These are phyloP conservation scores for Caradrina kadenii DNA, from an alignment of 2,888 invertebrate species.

Conservation along the genomic window DNA sequence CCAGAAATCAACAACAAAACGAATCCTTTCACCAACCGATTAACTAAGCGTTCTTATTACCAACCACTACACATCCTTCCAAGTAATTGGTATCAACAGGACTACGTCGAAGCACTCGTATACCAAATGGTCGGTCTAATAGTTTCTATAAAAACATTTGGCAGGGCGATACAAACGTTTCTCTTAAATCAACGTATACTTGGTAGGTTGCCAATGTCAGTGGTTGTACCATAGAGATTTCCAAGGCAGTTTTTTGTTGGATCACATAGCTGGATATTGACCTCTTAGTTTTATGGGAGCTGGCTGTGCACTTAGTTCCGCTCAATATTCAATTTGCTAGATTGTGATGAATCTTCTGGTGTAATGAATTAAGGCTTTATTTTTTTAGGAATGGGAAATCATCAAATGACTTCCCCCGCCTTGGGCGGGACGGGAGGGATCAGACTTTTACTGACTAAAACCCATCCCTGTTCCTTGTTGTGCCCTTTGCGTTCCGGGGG, in stretches of 20 bases:
- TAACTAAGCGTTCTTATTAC: constrained; percentile 6
- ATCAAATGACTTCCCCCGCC: too few relatives aligned
- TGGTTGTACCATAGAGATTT: constrained; percentile 31
- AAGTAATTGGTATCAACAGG: constrained; percentile 33
- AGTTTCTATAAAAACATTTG: constrained; percentile 61
- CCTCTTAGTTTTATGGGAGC: constrained; percentile 2
- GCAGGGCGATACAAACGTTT: constrained; percentile 41
- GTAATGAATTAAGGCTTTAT: too few relatives aligned
- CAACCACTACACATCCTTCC: constrained; percentile 21
- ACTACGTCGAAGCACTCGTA: constrained; percentile 19
- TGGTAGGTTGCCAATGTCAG: constrained; percentile 54
- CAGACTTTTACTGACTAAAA: too few relatives aligned
- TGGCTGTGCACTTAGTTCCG: neutral
- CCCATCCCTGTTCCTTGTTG: too few relatives aligned
- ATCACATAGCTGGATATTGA: constrained; percentile 11
- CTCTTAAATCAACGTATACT: constrained; percentile 52
- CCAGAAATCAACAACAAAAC: neutral
- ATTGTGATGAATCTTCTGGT: neutral
- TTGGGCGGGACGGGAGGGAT: too few relatives aligned
- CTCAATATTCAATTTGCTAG: neutral
- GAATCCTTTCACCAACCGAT: neutral
- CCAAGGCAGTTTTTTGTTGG: constrained; percentile 43
- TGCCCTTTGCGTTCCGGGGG: too few relatives aligned
- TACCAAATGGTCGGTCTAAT: constrained; percentile 32
- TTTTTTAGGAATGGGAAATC: too few relatives aligned